Evolutionary conservation across 2,888 invertebrate species (phyloP).

Genomic region (Seladonia tumulorum): DNA sequence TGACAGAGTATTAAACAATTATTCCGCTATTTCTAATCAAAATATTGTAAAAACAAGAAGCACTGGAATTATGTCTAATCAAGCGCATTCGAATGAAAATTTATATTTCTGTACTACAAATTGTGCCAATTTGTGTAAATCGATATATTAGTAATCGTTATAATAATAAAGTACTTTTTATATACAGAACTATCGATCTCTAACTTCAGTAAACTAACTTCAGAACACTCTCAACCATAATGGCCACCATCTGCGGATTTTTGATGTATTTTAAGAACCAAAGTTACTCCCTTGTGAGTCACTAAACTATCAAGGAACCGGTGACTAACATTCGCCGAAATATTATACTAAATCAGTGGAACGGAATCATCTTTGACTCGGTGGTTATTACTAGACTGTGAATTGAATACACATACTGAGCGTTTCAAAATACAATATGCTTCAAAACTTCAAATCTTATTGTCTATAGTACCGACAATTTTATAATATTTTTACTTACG

Average conservation of each 20-base stretch:
- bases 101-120: not conserved
- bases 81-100: not conserved
- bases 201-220: not conserved
- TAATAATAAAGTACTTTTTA: not conserved
- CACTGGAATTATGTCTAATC: not conserved
- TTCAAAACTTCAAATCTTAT: not conserved
- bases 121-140: not conserved
- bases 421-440: not conserved
- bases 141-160: too few relatives aligned
- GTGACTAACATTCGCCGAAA: constrained; percentile 4
- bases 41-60: not conserved
- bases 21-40: not conserved
- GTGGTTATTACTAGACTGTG: not conserved
- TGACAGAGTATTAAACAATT: not conserved
- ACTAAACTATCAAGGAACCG: constrained; percentile 12
- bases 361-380: constrained; percentile 1
- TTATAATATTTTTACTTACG: not conserved
- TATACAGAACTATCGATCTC: not conserved
- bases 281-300: constrained; percentile 10
- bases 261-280: constrained; percentile 17
- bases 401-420: not conserved
- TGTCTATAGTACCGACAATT: not conserved
- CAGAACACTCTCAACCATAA: not conserved
- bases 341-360: constrained; percentile 7
- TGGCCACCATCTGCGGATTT: not conserved